Evolutionary conservation across 2,113 vertebrate species (phyloP).

Genomic region (Menura novaehollandiae): DNA sequence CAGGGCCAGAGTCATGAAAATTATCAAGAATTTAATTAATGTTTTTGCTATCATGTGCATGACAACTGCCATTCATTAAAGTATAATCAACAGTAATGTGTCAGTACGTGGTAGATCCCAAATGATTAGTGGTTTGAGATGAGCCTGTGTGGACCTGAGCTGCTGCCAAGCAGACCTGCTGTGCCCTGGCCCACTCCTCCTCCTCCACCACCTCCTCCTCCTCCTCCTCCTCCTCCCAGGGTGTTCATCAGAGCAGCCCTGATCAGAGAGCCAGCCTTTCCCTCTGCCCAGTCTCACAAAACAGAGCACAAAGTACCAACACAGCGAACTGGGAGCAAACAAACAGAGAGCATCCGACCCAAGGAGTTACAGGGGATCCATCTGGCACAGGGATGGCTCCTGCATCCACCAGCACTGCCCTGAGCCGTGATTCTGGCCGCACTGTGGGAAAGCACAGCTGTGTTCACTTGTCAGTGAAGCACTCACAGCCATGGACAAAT

Average conservation of each 20-base stretch:
- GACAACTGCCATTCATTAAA: slow-evolving; percentile 3
- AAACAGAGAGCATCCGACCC: neutral
- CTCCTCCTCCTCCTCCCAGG: too few species aligned
- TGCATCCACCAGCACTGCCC: slow-evolving; percentile 5
- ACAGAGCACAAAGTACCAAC: neutral
- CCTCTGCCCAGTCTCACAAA: neutral
- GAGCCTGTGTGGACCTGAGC: neutral
- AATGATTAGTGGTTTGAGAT: neutral
- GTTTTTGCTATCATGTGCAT: neutral
- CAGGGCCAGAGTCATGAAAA: neutral
- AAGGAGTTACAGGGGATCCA: neutral
- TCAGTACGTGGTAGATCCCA: neutral
- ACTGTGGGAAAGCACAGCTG: neutral
- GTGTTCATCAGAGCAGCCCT: neutral
- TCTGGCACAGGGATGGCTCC: neutral
- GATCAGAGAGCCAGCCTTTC: neutral
- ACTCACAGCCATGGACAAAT: neutral
- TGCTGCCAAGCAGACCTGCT: neutral
- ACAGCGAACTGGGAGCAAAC: neutral
- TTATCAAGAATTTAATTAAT: slow-evolving; percentile 24
- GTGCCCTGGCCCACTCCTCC: neutral
- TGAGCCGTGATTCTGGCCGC: neutral
- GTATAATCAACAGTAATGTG: neutral
- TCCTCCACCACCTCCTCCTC: too few species aligned
- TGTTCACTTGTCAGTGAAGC: neutral